Evolutionary conservation across 2,888 invertebrate species (phyloP), one percentile per base, ranked within the genome.

Genomic region (Dorcus parallelipipedus): DNA sequence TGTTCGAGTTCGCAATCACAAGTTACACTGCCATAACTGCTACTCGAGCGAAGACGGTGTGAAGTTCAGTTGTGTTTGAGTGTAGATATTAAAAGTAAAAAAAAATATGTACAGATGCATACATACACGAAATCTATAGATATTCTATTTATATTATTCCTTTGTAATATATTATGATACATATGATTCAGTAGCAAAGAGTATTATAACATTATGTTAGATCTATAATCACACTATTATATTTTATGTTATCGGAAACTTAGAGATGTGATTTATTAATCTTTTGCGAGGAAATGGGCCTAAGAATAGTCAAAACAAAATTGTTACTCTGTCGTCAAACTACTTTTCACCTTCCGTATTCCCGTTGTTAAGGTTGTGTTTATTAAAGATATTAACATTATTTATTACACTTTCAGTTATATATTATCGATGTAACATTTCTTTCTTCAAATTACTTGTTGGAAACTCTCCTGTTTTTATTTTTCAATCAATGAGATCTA

Each of bases 11-110:
- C 86, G 96, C 65, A 90, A 89, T 78, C 86, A 88, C 74, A 91
- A 93, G 75, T 86, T 98, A 71, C 97, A 97, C 84, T 98, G 97
- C 83, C 93, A 93, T 80, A 93, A 95, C 82, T 98, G 97, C 83
- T 96, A 96, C 84, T 95, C 94, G 72, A 95, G 93, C 77, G 95
- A 96, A 79, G 95, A 96, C 82, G 95, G 96, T 70, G 84, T 90
- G 69, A 90, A 91, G 79, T 91, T 91, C 81, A 91, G 90, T 79
- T 88, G 90, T 76, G 91, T 91, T 64, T 91, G 82, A 80, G 43
- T 56, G 56, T 56, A 56, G 56, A 56, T 56, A 56, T 38, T 10
- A 45, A 42, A 20, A 20, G 3, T 3, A 33, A 33, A 33, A 33
- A 26, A 33, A 7, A 50, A 41, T 9, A 51, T 57, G 52, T 57